Percentiles rank a stretch among this genome's conserved stretches.
Evolutionary conservation across 2,888 invertebrate genomes (phyloP).

Genomic region (Hanleya hanleyi): DNA sequence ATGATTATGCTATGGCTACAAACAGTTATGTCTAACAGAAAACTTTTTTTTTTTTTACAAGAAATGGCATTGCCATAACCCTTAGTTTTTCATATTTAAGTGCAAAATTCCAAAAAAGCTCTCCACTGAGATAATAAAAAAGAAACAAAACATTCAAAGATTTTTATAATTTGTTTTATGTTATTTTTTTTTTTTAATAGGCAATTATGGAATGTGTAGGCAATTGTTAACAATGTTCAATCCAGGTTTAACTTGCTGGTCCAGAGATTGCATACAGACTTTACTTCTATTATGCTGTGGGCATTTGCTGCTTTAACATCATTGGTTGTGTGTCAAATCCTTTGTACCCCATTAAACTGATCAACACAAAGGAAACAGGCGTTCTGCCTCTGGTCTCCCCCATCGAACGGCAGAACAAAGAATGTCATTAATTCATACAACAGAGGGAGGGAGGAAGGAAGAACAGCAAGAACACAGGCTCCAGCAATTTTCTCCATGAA

Average conservation of each 20-base stretch:
- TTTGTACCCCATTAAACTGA: too few relatives aligned
- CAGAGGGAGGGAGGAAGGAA: too few relatives aligned
- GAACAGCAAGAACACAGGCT: too few relatives aligned
- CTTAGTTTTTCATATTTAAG: too few relatives aligned
- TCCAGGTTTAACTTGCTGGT: neutral
- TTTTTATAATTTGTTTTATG: neutral
- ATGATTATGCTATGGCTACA: neutral
- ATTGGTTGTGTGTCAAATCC: too few relatives aligned
- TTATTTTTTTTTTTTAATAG: neutral
- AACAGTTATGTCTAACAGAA: neutral
- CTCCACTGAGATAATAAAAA: neutral
- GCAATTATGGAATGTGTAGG: slow-evolving; percentile 11
- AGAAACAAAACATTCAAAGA: neutral
- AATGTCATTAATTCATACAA: too few relatives aligned
- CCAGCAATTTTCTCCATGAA: too few relatives aligned
- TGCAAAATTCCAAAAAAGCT: neutral
- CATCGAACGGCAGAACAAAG: too few relatives aligned
- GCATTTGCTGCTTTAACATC: too few relatives aligned
- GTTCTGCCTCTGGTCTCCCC: too few relatives aligned
- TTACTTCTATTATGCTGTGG: neutral
- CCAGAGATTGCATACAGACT: neutral
- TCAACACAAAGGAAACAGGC: too few relatives aligned
- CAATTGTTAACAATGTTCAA: slow-evolving; percentile 7
- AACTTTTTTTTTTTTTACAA: neutral
- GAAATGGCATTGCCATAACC: too few relatives aligned